Evolutionary conservation across 2,888 invertebrate species (phyloP), one percentile per base, ranked within the genome.

Genomic region (Gari tellinella): DNA sequence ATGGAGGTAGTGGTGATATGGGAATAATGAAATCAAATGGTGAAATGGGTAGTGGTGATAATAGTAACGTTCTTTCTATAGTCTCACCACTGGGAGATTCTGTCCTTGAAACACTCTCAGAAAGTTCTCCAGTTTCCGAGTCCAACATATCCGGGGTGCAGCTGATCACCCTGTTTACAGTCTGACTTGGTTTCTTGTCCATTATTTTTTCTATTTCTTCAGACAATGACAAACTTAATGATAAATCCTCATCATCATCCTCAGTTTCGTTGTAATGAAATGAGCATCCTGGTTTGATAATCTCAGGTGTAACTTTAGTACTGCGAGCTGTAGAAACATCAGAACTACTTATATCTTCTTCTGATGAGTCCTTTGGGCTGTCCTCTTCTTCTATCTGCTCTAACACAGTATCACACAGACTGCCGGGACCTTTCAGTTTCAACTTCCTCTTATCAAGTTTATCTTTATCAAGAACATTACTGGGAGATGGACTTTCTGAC

Each of bases 1-100:
- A 83, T 31, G 83, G 82, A 15, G 85, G 85, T 14, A 85, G 70
- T n/a, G 85, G 85, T 14, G 85, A 85, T 19, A 85, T 63, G 12
- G 80, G 81, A 17, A 65, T 62, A 8, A 80, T 57, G 45, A 83
- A 80, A 21, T 81, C 74, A 76, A 84, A 83, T 60, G 83, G 83
- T 37, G 85, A 85, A 1, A 81, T 73, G 26, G 81, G 72, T 19
- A 84, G 64, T 1, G 83, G 82, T 31, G 85, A 82, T 8, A 82
- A 49, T 38, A 81, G 79, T 12, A 74, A 68, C 7, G 69, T 51
- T 23, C 55, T 45, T 37, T 53, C 57, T 19, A 62, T 26, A n/a
- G 70, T 64, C 37, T 46, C n/a, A 48, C 73, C 23, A 41, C 60
- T 62, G 40, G 68, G 64, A 26, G 62, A 60, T 14, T 65, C 60